phyloP scores from a whole-genome alignment of 2,113 vertebrate genomes.

The Petroica traversi region DNA sequence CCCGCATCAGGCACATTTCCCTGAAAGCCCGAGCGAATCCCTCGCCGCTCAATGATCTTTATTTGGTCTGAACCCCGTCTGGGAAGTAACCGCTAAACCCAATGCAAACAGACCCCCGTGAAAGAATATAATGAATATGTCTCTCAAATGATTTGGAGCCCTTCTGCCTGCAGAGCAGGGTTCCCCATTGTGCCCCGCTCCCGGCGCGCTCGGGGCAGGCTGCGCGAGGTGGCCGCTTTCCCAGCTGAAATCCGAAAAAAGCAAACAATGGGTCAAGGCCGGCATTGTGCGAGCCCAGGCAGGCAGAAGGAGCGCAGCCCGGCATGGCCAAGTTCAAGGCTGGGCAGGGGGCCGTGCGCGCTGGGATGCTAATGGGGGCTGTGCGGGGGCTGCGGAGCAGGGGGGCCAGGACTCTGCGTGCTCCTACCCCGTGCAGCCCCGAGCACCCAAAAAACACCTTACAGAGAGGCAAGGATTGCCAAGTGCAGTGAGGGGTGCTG shows the following conservation, averaged over 20 bases:
- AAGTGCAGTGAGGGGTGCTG: not conserved
- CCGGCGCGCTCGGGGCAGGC: conserved; percentile 24
- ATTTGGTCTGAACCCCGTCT: conserved; percentile 55
- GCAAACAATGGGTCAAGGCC: conserved; percentile 57
- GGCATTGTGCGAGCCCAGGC: conserved; percentile 52
- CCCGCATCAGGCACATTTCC: conserved; percentile 32
- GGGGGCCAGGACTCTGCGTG: not conserved
- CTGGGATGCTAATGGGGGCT: conserved; percentile 42
- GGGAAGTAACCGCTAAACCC: conserved; percentile 59
- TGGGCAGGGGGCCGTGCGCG: conserved; percentile 34
- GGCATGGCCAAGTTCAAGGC: conserved; percentile 70
- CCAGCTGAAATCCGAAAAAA: conserved; percentile 57
- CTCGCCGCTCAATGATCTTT: conserved; percentile 28
- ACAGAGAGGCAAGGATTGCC: not conserved
- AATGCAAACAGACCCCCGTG: conserved; percentile 56
- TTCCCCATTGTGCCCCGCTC: conserved; percentile 27
- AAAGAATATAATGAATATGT: conserved; percentile 63
- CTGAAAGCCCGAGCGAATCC: conserved; percentile 19
- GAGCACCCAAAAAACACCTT: not conserved
- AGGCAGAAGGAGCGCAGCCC: conserved; percentile 49
- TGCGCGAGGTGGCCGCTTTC: conserved; percentile 50
- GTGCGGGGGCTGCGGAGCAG: not conserved
- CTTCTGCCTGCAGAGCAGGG: conserved; percentile 50
- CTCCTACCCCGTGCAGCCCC: not conserved
- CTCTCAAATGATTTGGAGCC: conserved; percentile 51